A percentile compares a stretch with the other conserved stretches of the same genome.
Conservation (phyloP, 2,888 invertebrate species). For the Bellardia bayeri region DNA sequence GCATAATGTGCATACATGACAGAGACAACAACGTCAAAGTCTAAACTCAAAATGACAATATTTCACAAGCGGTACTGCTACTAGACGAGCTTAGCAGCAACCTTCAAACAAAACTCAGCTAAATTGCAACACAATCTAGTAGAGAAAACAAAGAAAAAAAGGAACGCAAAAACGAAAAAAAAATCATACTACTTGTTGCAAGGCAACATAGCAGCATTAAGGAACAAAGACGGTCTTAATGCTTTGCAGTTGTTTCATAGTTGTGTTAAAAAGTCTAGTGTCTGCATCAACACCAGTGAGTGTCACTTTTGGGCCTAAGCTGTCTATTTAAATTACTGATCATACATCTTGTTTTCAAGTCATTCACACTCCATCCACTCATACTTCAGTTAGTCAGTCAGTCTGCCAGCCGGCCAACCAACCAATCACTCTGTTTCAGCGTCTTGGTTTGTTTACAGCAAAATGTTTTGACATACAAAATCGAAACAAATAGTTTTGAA, state of each 20-base stretch:
- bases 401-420: slow-evolving; percentile 18
- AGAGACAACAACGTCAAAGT: slow-evolving; percentile 57
- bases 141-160: slow-evolving; percentile 12
- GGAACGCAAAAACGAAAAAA: slow-evolving; percentile 17
- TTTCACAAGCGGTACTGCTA: slow-evolving; percentile 58
- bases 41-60: slow-evolving; percentile 69
- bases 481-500: slow-evolving; percentile 70
- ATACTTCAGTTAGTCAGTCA: slow-evolving; percentile 46
- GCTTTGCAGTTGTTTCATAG: slow-evolving; percentile 12
- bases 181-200: not conserved
- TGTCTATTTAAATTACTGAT: slow-evolving; percentile 73
- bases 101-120: slow-evolving; percentile 14
- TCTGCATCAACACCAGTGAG: slow-evolving; percentile 68
- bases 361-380: slow-evolving; percentile 67
- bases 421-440: slow-evolving; percentile 30
- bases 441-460: slow-evolving; percentile 39
- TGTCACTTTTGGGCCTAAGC: slow-evolving; percentile 72
- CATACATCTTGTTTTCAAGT: slow-evolving; percentile 72
- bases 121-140: slow-evolving; percentile 2
- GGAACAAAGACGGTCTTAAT: slow-evolving; percentile 24
- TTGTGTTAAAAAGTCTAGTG: slow-evolving; percentile 48
- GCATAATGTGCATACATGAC: slow-evolving; percentile 68
- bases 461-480: slow-evolving; percentile 72
- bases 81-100: slow-evolving; percentile 41
- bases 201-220: not conserved